Base-by-base conservation (phyloP, 2,888 invertebrate genomes). In the Aethes cnicana region DNA sequence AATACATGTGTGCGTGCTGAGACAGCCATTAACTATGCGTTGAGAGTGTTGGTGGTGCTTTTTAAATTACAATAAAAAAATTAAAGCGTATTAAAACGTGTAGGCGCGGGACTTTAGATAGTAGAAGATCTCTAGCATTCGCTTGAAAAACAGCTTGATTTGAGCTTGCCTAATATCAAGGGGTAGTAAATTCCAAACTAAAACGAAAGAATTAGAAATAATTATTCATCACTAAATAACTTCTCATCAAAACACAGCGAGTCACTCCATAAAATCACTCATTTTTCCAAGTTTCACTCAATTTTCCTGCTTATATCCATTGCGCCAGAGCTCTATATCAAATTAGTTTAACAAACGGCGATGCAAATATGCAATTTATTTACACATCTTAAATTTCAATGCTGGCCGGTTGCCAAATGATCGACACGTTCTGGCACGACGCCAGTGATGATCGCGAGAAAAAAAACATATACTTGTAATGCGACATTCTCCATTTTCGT, bases 361-460 rank as follows among this genome's bases (percentile, higher is more conserved):
- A 14, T 41, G 44, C 23, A 50, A 26, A n/a, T n/a, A 47, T 46
- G 32, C 23, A 30, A 74, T 75, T 75, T 74, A 77, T 80, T 77
- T 72, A 77, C 75, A 77, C 78, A 78, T 77, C 80, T 79, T 75
- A 68, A 79, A 72, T 75, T 75, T 71, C 63, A 65, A 63, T 57
- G 8, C 67, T 84, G 85, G 85, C 76, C 52, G 11, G 5, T 25
- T 55, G 76, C 83, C 85, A 84, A 81, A 82, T 82, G 78, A 84
- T 85, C 77, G 84, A 81, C 77, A 75, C 71, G 70, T 68, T 69
- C 72, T 83, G 84, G 84, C 76, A 23, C 2, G 14, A 33, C 32
- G 79, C 84, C 84, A 85, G 69, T n/a, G n/a, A 68, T 72, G 80
- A 76, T 81, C 76, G 77, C 80, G 20, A 20, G 20, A 36, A 49